Evolutionary conservation across 1,140 invertebrate genomes (phyloP).

Genomic region (Pachyrhynchus sulphureomaculatus): DNA sequence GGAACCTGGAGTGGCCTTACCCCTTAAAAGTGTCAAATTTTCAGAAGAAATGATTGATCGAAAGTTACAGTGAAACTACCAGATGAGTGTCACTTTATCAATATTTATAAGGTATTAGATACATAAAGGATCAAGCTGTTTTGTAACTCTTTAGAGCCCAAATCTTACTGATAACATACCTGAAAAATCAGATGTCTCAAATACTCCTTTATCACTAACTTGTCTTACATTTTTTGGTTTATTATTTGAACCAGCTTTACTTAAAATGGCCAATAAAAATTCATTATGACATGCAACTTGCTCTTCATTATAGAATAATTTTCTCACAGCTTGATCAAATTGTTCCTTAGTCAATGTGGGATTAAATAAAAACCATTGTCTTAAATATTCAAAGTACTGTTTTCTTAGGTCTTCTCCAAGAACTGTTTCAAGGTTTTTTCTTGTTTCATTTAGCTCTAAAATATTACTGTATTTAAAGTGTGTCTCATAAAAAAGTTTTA

Average conservation of each 20-base stretch:
- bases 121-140: no score
- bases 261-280: conserved; percentile 40
- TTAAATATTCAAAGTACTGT: conserved; percentile 43
- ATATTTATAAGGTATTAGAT: no score
- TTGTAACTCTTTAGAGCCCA: no score
- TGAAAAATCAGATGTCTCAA: conserved; percentile 32
- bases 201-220: conserved; percentile 33
- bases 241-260: conserved; percentile 35
- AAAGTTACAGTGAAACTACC: no score
- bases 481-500: no score
- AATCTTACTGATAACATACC: no score
- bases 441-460: conserved; percentile 40
- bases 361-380: conserved; percentile 45
- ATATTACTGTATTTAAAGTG: conserved; percentile 8
- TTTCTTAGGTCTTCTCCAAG: conserved; percentile 40
- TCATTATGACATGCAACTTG: conserved; percentile 44
- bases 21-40: no score
- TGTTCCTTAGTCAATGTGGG: conserved; percentile 38
- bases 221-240: conserved; percentile 10
- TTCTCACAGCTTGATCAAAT: conserved; percentile 43
- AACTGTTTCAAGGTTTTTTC: conserved; percentile 38
- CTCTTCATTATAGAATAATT: conserved; percentile 43
- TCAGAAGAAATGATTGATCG: no score
- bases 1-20: no score
- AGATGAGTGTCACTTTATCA: no score